These are phyloP conservation scores for Bujurquina vittata DNA, from an alignment of 2,113 vertebrate genomes.

Conservation along the genomic window DNA sequence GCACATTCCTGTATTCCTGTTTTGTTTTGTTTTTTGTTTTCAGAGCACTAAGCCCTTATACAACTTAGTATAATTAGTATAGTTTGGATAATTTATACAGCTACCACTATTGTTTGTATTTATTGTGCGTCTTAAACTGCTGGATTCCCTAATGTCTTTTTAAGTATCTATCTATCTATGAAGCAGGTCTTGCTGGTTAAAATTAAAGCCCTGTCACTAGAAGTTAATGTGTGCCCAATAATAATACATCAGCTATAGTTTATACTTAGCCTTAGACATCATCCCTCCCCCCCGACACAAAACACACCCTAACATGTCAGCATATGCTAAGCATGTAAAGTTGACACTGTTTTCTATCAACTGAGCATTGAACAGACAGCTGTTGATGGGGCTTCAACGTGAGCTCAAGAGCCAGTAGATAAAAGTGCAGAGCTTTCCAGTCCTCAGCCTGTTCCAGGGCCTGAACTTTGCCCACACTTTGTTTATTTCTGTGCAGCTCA, in stretches of 20 bases:
- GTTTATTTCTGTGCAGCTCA: conserved; percentile 62
- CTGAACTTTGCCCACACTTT: conserved; percentile 74
- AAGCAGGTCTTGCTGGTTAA: background rate
- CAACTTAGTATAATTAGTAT: no score
- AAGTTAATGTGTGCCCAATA: background rate
- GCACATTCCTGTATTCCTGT: no score
- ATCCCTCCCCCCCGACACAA: background rate
- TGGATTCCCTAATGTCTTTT: no score
- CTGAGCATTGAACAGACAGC: conserved; percentile 10
- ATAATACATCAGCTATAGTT: background rate
- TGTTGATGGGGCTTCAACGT: conserved; percentile 6
- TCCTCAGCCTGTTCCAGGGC: conserved; percentile 38
- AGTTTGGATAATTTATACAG: no score
- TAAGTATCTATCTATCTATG: background rate
- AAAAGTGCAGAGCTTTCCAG: conserved; percentile 51
- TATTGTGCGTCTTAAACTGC: no score
- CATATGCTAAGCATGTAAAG: background rate
- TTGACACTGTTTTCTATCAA: background rate
- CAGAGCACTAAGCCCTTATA: no score
- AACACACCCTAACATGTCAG: background rate
- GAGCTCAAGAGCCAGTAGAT: conserved; percentile 55
- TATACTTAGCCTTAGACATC: background rate
- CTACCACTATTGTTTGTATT: no score
- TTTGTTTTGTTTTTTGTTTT: no score
- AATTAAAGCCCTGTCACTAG: background rate